Percentiles rank a stretch among this genome's conserved stretches.
Conservation (phyloP, 2,113 vertebrate genomes). For the Zapus hudsonius region DNA sequence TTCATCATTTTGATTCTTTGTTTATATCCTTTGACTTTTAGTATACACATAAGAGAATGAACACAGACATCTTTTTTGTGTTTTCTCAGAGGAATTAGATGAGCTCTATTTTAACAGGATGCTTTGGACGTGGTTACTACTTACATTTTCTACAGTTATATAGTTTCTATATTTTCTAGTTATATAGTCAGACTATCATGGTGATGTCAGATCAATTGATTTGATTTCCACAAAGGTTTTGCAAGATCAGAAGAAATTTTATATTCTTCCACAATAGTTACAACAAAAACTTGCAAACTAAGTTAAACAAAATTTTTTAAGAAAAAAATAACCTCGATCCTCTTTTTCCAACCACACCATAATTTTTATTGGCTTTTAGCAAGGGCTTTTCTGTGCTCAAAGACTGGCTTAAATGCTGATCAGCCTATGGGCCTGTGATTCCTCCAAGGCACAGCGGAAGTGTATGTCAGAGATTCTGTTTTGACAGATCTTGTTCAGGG, state of each 20-base stretch:
- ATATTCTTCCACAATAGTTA: slow-evolving; percentile 30
- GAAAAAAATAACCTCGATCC: neutral
- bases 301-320: slow-evolving; percentile 61
- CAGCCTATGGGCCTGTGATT: slow-evolving; percentile 58
- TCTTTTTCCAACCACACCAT: slow-evolving; percentile 78
- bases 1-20: neutral
- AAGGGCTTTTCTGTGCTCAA: slow-evolving; percentile 60
- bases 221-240: neutral
- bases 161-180: neutral
- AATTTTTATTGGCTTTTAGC: slow-evolving; percentile 80
- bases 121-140: neutral
- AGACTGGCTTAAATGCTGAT: slow-evolving; percentile 73
- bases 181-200: neutral
- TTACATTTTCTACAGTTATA: neutral
- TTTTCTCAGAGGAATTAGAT: slow-evolving; percentile 19
- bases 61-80: neutral
- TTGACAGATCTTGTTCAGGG: slow-evolving; percentile 69
- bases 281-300: slow-evolving; percentile 64
- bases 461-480: slow-evolving; percentile 58
- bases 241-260: slow-evolving; percentile 58
- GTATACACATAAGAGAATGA: neutral
- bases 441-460: slow-evolving; percentile 68
- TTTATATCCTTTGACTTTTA: neutral
- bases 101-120: neutral
- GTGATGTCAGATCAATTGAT: neutral